phyloP scores from a whole-genome alignment of 92 coral and sea anemone genomes.

The Pocillopora meandrina region DNA sequence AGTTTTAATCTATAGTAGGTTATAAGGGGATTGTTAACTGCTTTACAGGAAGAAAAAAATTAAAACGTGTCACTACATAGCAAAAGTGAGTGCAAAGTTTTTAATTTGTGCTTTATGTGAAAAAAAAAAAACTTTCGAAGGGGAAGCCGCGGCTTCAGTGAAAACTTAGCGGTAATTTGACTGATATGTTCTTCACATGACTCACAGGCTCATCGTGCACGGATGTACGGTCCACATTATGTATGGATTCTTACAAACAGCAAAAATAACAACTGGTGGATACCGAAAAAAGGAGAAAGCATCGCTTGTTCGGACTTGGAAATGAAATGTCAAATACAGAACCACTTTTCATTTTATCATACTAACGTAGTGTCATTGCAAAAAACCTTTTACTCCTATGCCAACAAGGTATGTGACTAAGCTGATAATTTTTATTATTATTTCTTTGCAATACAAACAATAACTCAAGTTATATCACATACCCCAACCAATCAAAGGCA shows the following conservation, averaged over 20 bases:
- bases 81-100: no score
- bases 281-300: conserved; percentile 55
- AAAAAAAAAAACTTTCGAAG: no score
- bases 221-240: conserved; percentile 92
- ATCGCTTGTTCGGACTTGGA: conserved; percentile 76
- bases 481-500: no score
- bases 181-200: background rate
- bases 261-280: conserved; percentile 75
- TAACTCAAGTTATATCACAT: background rate
- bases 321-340: conserved; percentile 89
- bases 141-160: no score
- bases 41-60: no score
- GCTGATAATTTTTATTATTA: background rate
- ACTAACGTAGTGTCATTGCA: background rate
- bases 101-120: no score
- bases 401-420: conserved; percentile 14
- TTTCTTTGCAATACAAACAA: background rate
- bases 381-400: background rate
- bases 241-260: conserved; percentile 82
- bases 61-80: no score
- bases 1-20: no score
- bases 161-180: no score
- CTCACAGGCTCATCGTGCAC: conserved; percentile 73
- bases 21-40: no score
- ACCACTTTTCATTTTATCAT: conserved; percentile 56